Evolutionary conservation across 2,113 vertebrate genomes (phyloP), one percentile per base, ranked within the genome.

Genomic region (Pseudonaja textilis): DNA sequence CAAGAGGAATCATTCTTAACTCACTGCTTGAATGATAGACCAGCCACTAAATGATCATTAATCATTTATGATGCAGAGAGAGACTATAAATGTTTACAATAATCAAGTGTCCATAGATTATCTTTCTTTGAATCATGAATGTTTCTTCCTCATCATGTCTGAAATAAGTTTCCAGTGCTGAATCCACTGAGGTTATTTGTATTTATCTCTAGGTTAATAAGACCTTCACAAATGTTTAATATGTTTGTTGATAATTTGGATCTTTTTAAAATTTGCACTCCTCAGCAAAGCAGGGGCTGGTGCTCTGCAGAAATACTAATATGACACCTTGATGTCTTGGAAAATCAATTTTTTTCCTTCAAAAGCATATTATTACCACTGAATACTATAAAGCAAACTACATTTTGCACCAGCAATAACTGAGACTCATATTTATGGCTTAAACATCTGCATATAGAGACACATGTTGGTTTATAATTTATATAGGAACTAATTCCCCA

Each of bases 41-140:
- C 94, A 96, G 95, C 93, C 96, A 94, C 95, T 96, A 95, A 50
- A 50, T 50, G 88, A 97, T 97, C 96, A 89, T 95, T 93, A 89
- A 50, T 90, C 96, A 96, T 92, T 95, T 95, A 93, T 92, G 52
- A 93, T 55, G 91, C 64, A 95, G 89, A 69, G 64, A 95, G 50
- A 11, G 89, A 86, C 91, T 92, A 93, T 94, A 94, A 95, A 95
- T 95, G 87, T 92, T 94, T 91, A 92, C 2, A 91, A 94, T 93
- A 89, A 93, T 5, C 1, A 94, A 93, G 29, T 69, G 16, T 88
- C 89, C 39, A 42, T 25, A 42, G 93, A 64, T 45, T 42, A 25
- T 25, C 25, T 3, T 85, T 39, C 52, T 61, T 39, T 81, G 18
- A 81, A 81, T 39, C 69, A 52, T 87, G 47, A 29, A 29, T 87